phyloP scores from a whole-genome alignment of 2,888 invertebrate genomes.

The Anarsia innoxiella region DNA sequence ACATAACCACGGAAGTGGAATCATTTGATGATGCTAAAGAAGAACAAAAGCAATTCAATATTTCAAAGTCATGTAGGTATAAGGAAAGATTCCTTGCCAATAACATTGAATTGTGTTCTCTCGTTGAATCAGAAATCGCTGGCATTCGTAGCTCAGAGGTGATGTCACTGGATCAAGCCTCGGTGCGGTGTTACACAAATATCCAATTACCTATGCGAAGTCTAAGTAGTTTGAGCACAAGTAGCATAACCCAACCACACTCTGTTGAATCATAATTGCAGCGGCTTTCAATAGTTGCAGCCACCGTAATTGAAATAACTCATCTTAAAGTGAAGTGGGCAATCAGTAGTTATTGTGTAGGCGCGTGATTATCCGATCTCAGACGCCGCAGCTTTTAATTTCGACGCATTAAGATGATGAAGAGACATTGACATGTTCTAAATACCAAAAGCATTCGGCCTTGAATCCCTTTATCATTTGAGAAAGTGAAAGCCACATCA shows the following conservation, averaged over 20 bases:
- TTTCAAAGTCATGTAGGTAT: constrained; percentile 4
- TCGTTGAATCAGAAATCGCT: too few relatives aligned
- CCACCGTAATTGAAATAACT: constrained; percentile 9
- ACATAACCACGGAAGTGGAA: constrained; percentile 2
- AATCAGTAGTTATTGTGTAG: constrained; percentile 11
- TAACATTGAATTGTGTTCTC: constrained; percentile 16
- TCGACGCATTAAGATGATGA: constrained; percentile 9
- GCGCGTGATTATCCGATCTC: constrained; percentile 8
- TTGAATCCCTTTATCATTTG: constrained; percentile 54
- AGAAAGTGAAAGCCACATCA: constrained; percentile 56
- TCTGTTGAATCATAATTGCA: too few relatives aligned
- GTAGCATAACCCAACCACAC: too few relatives aligned
- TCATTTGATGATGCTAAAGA: constrained; percentile 1
- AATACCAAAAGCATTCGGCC: constrained; percentile 38
- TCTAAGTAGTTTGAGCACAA: constrained; percentile 30
- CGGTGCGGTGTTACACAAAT: too few relatives aligned
- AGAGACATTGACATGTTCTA: constrained; percentile 22
- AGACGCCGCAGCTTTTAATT: constrained; percentile 10
- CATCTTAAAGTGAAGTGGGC: constrained; percentile 3
- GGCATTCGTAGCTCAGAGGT: constrained; percentile 36
- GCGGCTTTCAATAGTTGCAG: constrained; percentile 14
- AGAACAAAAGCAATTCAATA: constrained; percentile 4
- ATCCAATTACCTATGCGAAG: too few relatives aligned
- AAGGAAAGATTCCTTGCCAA: constrained; percentile 4
- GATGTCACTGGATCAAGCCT: constrained; percentile 58